Conservation (phyloP, 1,140 invertebrate genomes). For the Vanessa atalanta region DNA sequence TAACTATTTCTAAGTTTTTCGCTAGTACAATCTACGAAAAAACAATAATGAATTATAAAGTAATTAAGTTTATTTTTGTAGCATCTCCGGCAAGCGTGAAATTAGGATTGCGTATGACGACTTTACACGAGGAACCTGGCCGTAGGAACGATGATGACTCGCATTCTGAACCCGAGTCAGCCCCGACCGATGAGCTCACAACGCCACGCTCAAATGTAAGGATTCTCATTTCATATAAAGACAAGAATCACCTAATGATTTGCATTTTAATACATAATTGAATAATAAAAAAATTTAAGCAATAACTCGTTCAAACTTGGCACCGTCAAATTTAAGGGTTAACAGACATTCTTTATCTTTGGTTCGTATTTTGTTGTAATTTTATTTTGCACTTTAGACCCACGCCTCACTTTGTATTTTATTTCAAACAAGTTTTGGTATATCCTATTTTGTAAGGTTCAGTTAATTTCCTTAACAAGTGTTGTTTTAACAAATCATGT, state of each 20-base stretch:
- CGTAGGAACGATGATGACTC: slow-evolving; percentile 75
- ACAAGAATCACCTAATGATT: no score
- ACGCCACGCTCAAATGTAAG: slow-evolving; percentile 56
- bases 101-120: slow-evolving; percentile 93
- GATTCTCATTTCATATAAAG: background rate
- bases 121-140: slow-evolving; percentile 91
- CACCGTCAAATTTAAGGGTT: no score
- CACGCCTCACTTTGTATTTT: no score
- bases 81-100: slow-evolving; percentile 91
- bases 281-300: no score
- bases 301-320: no score
- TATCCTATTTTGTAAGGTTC: no score
- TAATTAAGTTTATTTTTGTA: slow-evolving; percentile 61
- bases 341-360: no score
- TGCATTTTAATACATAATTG: no score
- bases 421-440: no score
- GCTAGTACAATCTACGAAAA: background rate
- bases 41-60: background rate
- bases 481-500: background rate
- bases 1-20: slow-evolving; percentile 10
- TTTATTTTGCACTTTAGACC: no score
- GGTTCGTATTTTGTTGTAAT: no score
- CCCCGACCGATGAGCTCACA: slow-evolving; percentile 58
- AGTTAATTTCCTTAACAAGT: background rate
- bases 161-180: slow-evolving; percentile 75